phyloP scores from a whole-genome alignment of 2,113 vertebrate species.

The Psilopogon haemacephalus region DNA sequence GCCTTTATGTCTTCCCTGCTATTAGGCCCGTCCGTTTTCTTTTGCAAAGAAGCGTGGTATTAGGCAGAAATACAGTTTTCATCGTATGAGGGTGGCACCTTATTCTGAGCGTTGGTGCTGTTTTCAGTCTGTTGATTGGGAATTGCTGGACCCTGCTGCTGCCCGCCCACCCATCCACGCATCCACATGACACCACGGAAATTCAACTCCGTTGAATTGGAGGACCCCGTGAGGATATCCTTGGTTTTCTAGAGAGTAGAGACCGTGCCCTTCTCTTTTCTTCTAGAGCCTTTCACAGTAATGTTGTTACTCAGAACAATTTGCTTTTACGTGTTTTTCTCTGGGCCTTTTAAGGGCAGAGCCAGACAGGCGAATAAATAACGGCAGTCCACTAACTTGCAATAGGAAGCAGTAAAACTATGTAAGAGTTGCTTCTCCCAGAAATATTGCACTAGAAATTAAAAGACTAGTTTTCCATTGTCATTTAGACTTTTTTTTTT shows the following conservation, averaged over 20 bases:
- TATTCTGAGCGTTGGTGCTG: not conserved
- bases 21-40: not conserved
- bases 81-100: not conserved
- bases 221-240: not conserved
- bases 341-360: slow-evolving; percentile 6
- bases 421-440: not conserved
- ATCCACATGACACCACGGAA: not conserved
- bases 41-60: not conserved
- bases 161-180: no score
- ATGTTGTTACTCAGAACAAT: not conserved
- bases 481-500: not conserved
- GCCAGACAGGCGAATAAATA: not conserved
- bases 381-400: not conserved
- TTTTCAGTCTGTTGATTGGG: not conserved
- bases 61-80: not conserved
- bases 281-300: not conserved
- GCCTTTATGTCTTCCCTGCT: not conserved
- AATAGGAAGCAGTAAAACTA: not conserved
- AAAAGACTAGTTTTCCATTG: not conserved
- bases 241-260: not conserved
- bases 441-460: not conserved
- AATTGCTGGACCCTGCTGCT: not conserved
- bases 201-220: not conserved
- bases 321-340: not conserved
- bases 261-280: not conserved